A percentile compares a stretch with the other conserved stretches of the same genome.
Conservation (phyloP, 2,113 vertebrate genomes). For the Chauna torquata region DNA sequence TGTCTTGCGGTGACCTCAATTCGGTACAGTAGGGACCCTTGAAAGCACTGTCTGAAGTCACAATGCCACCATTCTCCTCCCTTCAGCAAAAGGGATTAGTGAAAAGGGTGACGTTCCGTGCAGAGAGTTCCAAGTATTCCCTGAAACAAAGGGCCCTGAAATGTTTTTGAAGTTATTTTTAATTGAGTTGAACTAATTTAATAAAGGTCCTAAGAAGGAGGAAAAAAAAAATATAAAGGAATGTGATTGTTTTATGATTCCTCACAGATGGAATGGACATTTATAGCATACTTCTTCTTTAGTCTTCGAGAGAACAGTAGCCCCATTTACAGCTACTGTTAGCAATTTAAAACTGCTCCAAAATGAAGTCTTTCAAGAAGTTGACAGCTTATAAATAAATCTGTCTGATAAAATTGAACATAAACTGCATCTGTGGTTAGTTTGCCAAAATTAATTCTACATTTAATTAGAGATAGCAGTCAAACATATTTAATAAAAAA, state of each 20-base stretch:
- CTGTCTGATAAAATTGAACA: constrained; percentile 87
- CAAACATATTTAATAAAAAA: constrained; percentile 88
- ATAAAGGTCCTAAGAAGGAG: constrained; percentile 81
- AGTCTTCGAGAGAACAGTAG: constrained; percentile 84
- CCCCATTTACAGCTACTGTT: constrained; percentile 86
- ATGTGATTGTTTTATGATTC: constrained; percentile 87
- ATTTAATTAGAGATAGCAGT: constrained; percentile 87
- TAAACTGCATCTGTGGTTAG: constrained; percentile 84
- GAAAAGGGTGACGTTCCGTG: constrained; percentile 91
- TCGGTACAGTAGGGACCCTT: constrained; percentile 98
- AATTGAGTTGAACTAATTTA: constrained; percentile 89
- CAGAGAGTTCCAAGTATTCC: constrained; percentile 95
- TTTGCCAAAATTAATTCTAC: constrained; percentile 87
- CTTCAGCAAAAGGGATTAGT: constrained; percentile 96
- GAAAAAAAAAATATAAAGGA: constrained; percentile 79
- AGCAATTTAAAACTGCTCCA: constrained; percentile 85
- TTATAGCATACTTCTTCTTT: constrained; percentile 85
- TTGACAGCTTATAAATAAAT: constrained; percentile 89
- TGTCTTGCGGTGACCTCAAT: constrained; percentile 97
- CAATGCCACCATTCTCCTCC: constrained; percentile 95
- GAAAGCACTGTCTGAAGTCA: constrained; percentile 93
- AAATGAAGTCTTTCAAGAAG: constrained; percentile 88
- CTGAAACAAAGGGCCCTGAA: constrained; percentile 84
- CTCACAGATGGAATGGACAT: constrained; percentile 83
- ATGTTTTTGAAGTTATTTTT: constrained; percentile 90